phyloP scores from a whole-genome alignment of 2,113 vertebrate species.

The Apistogramma diplotaenia region DNA sequence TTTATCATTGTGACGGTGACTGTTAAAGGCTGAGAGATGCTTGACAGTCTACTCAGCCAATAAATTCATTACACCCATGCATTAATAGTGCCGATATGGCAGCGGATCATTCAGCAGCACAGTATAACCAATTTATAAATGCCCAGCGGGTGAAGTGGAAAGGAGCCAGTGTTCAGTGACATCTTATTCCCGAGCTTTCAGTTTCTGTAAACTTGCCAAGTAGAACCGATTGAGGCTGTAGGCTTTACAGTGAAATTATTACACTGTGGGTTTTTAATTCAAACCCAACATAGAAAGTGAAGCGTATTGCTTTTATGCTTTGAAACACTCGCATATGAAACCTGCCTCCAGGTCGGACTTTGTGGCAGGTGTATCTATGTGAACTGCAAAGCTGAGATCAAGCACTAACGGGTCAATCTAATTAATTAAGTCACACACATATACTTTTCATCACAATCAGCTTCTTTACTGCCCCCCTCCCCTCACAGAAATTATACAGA shows the following conservation, averaged over 20 bases:
- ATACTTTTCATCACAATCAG: neutral
- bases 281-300: neutral
- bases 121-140: neutral
- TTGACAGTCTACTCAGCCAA: neutral
- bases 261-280: neutral
- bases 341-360: neutral
- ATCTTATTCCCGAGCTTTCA: neutral
- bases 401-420: neutral
- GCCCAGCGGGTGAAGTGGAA: neutral
- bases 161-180: neutral
- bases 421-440: rapidly evolving
- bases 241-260: neutral
- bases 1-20: neutral
- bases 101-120: neutral
- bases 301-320: neutral
- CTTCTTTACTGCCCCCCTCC: neutral
- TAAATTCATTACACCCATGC: neutral
- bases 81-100: neutral
- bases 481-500: neutral
- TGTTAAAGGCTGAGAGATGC: neutral
- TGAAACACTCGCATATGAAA: neutral
- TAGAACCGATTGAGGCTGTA: neutral
- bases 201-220: neutral
- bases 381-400: neutral
- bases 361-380: neutral